Conservation (phyloP, 1,140 invertebrate genomes). For the Vanessa atalanta region DNA sequence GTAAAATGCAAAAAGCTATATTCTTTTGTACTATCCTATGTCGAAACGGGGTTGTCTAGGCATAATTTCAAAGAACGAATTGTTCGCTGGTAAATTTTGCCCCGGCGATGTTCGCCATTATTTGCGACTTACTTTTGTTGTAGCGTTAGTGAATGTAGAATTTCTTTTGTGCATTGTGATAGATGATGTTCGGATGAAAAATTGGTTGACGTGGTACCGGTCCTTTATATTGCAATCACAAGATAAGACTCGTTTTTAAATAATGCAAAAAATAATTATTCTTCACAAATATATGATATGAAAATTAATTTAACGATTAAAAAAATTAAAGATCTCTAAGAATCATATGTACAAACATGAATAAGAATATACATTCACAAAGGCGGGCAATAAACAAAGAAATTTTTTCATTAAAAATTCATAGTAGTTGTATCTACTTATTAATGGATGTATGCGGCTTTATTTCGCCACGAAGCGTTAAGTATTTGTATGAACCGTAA, state of each 20-base stretch:
- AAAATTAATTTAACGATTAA: too few relatives aligned
- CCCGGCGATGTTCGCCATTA: conserved; percentile 46
- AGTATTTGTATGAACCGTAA: conserved; percentile 12
- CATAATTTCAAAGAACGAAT: conserved; percentile 39
- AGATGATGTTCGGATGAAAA: conserved; percentile 34
- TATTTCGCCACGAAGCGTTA: conserved; percentile 11
- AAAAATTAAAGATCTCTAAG: not conserved
- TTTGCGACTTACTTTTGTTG: conserved; percentile 47
- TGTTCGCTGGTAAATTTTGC: conserved; percentile 43
- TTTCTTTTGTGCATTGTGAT: conserved; percentile 43
- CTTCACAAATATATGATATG: too few relatives aligned
- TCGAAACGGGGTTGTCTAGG: conserved; percentile 22
- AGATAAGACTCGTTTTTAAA: not conserved
- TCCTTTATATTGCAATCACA: not conserved
- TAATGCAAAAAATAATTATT: not conserved
- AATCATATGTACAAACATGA: not conserved
- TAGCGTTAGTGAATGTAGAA: conserved; percentile 34
- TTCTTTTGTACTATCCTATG: conserved; percentile 23
- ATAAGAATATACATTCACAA: conserved; percentile 11
- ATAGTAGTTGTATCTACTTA: conserved; percentile 6
- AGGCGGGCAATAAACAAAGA: conserved; percentile 27
- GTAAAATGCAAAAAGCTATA: conserved; percentile 27
- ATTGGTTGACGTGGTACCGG: conserved; percentile 9
- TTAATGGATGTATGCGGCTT: not conserved
- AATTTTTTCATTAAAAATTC: conserved; percentile 18